Evolutionary conservation across 2,113 vertebrate species (phyloP).

Genomic region (Calyptommatus sinebrachiatus): DNA sequence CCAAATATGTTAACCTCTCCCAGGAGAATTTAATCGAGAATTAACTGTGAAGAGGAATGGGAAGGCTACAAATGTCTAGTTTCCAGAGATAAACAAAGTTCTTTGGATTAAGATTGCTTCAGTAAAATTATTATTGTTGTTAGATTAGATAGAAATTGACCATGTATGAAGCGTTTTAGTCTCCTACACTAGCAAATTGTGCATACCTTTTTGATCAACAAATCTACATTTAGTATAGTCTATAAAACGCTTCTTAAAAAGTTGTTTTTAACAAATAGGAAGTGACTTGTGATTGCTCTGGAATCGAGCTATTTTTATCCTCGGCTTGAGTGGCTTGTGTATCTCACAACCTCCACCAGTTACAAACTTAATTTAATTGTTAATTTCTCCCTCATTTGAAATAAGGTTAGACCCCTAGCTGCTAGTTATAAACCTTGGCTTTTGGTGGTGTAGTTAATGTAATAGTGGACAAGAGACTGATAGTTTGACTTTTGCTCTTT

Average conservation of each 20-base stretch:
- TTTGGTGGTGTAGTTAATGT: slow-evolving; percentile 31
- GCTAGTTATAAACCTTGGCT: slow-evolving; percentile 36
- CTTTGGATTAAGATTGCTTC: slow-evolving; percentile 51
- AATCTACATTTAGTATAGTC: slow-evolving; percentile 31
- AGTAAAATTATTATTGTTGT: slow-evolving; percentile 26
- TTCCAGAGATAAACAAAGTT: slow-evolving; percentile 62
- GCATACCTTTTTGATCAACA: slow-evolving; percentile 15
- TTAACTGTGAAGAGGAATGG: slow-evolving; percentile 21
- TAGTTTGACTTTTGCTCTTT: slow-evolving; percentile 33
- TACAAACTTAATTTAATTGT: slow-evolving; percentile 61
- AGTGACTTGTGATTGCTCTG: slow-evolving; percentile 59
- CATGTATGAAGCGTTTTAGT: neutral
- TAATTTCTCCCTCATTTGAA: slow-evolving; percentile 37
- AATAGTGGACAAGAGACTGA: slow-evolving; percentile 57
- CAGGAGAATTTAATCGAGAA: slow-evolving; percentile 30
- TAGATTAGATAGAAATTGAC: slow-evolving; percentile 22
- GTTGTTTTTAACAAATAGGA: slow-evolving; percentile 73
- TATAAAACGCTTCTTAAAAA: slow-evolving; percentile 29
- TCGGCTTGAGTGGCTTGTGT: slow-evolving; percentile 65
- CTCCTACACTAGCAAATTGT: slow-evolving; percentile 10
- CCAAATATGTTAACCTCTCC: slow-evolving; percentile 39
- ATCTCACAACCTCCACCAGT: slow-evolving; percentile 55
- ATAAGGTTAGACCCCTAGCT: slow-evolving; percentile 61
- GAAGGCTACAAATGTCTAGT: slow-evolving; percentile 34
- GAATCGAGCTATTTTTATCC: slow-evolving; percentile 74